A percentile compares a stretch with the other conserved stretches of the same genome.
These are phyloP conservation scores for Peromyscus eremicus DNA, from an alignment of 2,797 vertebrate species.

Conservation along the genomic window DNA sequence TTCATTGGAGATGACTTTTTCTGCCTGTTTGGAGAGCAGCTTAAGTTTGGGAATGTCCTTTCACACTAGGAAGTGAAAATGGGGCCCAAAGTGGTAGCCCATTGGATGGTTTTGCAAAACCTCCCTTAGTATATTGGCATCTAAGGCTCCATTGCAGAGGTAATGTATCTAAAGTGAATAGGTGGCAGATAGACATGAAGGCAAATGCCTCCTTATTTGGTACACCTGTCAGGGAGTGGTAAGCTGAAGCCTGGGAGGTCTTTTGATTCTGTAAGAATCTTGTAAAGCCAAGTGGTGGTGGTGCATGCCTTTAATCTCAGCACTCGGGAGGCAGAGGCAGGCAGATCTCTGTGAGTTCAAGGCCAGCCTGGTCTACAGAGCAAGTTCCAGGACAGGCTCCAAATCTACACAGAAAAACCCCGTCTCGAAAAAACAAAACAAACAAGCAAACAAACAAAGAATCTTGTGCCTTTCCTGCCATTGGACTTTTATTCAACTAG, in stretches of 20 bases:
- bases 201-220: not conserved
- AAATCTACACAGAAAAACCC: too few species aligned
- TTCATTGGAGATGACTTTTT: constrained; percentile 11
- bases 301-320: too few species aligned
- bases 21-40: not conserved
- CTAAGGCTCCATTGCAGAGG: not conserved
- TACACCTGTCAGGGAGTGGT: not conserved
- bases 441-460: too few species aligned
- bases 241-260: not conserved
- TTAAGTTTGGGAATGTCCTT: constrained; percentile 28
- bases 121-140: not conserved
- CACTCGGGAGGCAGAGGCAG: too few species aligned
- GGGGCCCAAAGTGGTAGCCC: not conserved
- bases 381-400: too few species aligned
- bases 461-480: not conserved
- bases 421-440: too few species aligned
- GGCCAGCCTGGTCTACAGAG: too few species aligned
- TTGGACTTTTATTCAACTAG: not conserved
- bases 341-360: too few species aligned
- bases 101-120: constrained; percentile 45
- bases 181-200: not conserved
- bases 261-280: constrained; percentile 32
- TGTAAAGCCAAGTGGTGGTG: not conserved
- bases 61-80: constrained; percentile 52
- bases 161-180: not conserved